Evolutionary conservation across 2,113 vertebrate species (phyloP), one percentile per base, ranked within the genome.

Genomic region (Dendrocopos noguchii): DNA sequence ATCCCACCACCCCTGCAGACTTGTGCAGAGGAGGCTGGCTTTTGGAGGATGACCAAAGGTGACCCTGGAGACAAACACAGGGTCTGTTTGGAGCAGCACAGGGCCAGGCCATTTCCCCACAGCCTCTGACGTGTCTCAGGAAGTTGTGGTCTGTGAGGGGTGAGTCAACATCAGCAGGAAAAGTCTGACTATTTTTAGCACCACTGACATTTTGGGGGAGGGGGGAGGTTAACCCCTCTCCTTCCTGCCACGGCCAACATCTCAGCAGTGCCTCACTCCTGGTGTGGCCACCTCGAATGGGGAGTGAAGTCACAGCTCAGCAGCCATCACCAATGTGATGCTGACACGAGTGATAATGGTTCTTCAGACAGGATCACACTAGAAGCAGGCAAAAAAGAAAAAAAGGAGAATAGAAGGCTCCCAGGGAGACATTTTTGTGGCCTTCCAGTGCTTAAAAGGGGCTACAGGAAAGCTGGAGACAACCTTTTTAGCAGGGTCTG

Each of bases 111-210:
- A 27, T 80, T 76, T 36, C 77, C 61, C 80, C 68, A 4, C 53
- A 52, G 61, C 71, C 55, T 21, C 2, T 42, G 91, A 42, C 1
- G 4, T 33, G 33, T 13, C 82, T 91, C 86, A 77, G 91, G 91
- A 33, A 70, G 91, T 55, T 87, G 63, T 0, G 63, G 84, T 72
- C 66, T 57, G 80, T 36, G 80, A 39, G 0, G 59, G 53, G 15
- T 93, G 93, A 95, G 36, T 93, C 94, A 93, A 65, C 2, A 34
- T 0, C 50, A 94, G 80, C 13, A 1, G 89, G 91, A 88, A 94
- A 33, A 76, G 22, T 5, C 29, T 0, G 36, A 86, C 66, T 96
- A 65, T 84, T 95, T 95, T 92, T 88, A 87, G 44, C 44, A 33
- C 8, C n/a, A 3, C 4, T 63, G 91, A 50, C 29, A 57, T 72